Evolutionary conservation across 2,113 vertebrate genomes (phyloP).

Genomic region (Calypte anna): DNA sequence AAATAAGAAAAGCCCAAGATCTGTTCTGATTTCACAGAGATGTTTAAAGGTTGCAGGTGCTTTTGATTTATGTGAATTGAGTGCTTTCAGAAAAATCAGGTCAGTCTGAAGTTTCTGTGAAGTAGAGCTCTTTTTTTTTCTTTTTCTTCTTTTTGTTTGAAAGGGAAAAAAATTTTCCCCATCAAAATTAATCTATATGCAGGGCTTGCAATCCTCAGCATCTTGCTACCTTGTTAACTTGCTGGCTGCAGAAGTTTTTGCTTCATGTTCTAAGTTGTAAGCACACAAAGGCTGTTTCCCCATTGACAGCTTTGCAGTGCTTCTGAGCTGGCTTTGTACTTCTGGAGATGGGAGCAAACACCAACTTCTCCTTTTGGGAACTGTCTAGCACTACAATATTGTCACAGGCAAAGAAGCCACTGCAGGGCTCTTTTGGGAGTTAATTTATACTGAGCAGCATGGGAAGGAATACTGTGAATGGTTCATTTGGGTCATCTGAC

Average conservation of each 20-base stretch:
- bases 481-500: no score
- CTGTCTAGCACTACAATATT: not conserved
- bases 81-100: not conserved
- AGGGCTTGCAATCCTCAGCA: not conserved
- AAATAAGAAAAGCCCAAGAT: slow-evolving; percentile 3
- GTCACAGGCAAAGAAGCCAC: no score
- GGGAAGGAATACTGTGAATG: no score
- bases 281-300: not conserved
- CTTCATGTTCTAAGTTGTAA: not conserved
- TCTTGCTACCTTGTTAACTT: not conserved
- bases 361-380: not conserved
- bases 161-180: not conserved
- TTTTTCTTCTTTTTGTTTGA: not conserved
- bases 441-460: no score
- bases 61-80: not conserved
- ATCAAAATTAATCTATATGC: not conserved
- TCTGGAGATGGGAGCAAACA: not conserved
- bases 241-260: not conserved
- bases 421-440: no score
- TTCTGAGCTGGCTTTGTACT: not conserved
- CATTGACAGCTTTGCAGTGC: accelerated
- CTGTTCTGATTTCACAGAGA: not conserved
- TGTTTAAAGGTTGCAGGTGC: not conserved
- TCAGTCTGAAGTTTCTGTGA: not conserved
- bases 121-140: not conserved